phyloP scores from a whole-genome alignment of 1,140 invertebrate species.

The Drosophila rufa region DNA sequence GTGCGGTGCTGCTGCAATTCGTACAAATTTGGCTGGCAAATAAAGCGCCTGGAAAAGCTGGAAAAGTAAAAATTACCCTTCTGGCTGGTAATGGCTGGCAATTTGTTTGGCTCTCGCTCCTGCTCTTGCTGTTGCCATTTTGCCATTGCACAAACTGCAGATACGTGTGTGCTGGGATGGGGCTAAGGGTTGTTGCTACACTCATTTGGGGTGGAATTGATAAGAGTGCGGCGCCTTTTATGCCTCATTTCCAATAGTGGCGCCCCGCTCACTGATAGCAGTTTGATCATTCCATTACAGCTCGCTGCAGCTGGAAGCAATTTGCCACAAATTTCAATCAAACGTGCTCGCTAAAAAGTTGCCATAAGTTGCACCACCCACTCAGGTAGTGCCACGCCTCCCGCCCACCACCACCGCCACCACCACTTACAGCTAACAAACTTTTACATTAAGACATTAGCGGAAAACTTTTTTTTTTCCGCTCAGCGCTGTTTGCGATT shows the following conservation, averaged over 20 bases:
- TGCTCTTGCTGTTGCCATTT: constrained; percentile 53
- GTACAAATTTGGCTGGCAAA: constrained; percentile 83
- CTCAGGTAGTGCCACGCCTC: constrained; percentile 45
- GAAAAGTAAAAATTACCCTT: constrained; percentile 82
- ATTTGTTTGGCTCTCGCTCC: constrained; percentile 66
- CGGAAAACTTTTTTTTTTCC: constrained; percentile 71
- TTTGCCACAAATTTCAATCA: constrained; percentile 82
- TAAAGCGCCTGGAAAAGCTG: constrained; percentile 71
- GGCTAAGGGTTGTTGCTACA: constrained; percentile 17
- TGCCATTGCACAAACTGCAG: constrained; percentile 67
- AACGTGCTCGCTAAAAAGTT: constrained; percentile 78
- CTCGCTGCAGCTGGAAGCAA: constrained; percentile 60
- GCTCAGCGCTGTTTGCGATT: constrained; percentile 55
- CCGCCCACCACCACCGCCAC: not conserved
- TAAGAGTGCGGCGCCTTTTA: constrained; percentile 54
- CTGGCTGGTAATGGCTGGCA: constrained; percentile 76
- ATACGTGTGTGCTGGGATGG: constrained; percentile 40
- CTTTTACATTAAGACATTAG: constrained; percentile 84
- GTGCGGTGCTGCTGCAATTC: constrained; percentile 63
- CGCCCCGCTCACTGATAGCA: constrained; percentile 45
- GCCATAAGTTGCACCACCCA: constrained; percentile 63
- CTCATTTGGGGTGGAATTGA: constrained; percentile 36
- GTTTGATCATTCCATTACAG: constrained; percentile 59
- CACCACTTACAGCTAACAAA: constrained; percentile 69
- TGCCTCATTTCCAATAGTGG: constrained; percentile 58